Conservation (phyloP, 2,888 invertebrate species). For the Hyppa rectilinea region DNA sequence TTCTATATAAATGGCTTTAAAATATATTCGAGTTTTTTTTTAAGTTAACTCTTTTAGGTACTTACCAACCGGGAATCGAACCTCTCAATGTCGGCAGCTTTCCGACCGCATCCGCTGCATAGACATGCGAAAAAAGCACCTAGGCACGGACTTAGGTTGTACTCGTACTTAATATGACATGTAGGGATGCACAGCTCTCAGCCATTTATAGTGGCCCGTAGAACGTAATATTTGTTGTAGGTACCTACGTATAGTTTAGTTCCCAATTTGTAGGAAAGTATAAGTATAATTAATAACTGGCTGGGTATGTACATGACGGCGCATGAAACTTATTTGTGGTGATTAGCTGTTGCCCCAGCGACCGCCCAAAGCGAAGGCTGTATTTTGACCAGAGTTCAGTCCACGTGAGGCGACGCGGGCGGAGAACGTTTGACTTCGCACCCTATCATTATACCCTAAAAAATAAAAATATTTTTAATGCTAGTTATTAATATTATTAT, state of each 20-base stretch:
- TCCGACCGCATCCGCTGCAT: not conserved
- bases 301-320: conserved; percentile 66
- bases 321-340: conserved; percentile 87
- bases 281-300: conserved; percentile 51
- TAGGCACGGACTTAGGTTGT: too few relatives aligned
- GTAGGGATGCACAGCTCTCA: not conserved
- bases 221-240: conserved; percentile 17
- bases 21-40: too few relatives aligned
- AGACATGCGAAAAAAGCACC: not conserved
- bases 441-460: conserved; percentile 57
- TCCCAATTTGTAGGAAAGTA: conserved; percentile 31
- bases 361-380: conserved; percentile 82
- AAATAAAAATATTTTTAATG: conserved; percentile 33
- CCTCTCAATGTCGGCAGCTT: not conserved
- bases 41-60: too few relatives aligned
- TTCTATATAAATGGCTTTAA: too few relatives aligned
- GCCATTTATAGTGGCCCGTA: not conserved
- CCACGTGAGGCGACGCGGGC: conserved; percentile 80
- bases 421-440: conserved; percentile 70
- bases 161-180: too few relatives aligned
- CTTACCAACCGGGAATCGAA: too few relatives aligned
- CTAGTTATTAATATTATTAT: not conserved
- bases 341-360: conserved; percentile 86
- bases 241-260: conserved; percentile 8
- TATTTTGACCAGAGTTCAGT: conserved; percentile 85